Base-by-base conservation (phyloP, 2,888 invertebrate species). In the Reticulitermes lucifugus region DNA sequence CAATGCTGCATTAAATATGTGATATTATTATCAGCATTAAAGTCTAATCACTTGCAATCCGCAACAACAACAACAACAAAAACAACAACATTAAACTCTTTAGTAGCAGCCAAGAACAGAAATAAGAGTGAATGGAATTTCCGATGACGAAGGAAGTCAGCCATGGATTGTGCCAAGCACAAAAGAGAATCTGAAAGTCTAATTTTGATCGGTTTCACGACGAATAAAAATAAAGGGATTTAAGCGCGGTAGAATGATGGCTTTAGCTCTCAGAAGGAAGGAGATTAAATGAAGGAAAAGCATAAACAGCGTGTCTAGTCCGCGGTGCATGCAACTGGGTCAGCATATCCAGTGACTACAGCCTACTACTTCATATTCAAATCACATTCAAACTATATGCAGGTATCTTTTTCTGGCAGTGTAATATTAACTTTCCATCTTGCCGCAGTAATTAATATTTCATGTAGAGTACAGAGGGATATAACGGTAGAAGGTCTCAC, bases 281-380 rank as follows among this genome's bases (percentile, higher is more conserved):
- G 41, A 73, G 6, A 21, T 73, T 10, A 25, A 70, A 29, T 70
- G 21, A 41, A 41, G 46, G 29, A 73, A 73, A 73, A 73, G 4
- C 18, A 41, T 35, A 41, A 73, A 41, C 35, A 10, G 41, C 41
- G 41, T 7, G 41, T 73, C 73, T 29, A 73, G 21, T 41, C 18
- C 41, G 65, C 41, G 14, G 18, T 41, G 14, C 41, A 73, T 14
- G 73, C 73, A 73, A 73, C 22, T 73, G 73, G 73, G 73, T 73
- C 73, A 41, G 21, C 12, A 41, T 35, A 73, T 73, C 41, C 35
- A 73, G 41, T 18, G 6, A 65, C 73, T 41, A 4, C 12, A 73
- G 25, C 41, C 41, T 41, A 73, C 14, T 29, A 41, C 7, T 73
- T 86, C 87, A 89, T 89, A 86, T 80, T 80, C 80, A 80, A 80